Evolutionary conservation across 1,140 invertebrate species (phyloP), one percentile per base, ranked within the genome.

Genomic region (Hormaphis cornu): DNA sequence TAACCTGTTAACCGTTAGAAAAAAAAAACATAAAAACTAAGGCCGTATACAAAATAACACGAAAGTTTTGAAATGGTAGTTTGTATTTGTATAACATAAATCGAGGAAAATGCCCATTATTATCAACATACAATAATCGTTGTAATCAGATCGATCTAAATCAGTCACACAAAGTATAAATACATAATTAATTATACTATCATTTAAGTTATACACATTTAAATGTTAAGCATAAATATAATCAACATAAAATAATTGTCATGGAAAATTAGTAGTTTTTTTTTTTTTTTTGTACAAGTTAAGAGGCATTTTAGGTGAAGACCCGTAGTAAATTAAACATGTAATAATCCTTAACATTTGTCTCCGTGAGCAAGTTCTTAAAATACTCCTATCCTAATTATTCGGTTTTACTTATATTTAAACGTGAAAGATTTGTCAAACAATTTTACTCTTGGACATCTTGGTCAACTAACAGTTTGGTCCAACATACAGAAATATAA

Each of bases 141-240:
- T 66, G 61, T 66, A 66, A 48, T 66, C 61, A 66, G 61, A 66
- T 66, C 61, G 61, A 66, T 66, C 28, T 66, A 66, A 48, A 35
- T 66, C 61, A 66, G 61, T 66, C 61, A 66, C 44, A 66, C 50
- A 30, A 33, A 30, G 18, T 66, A 48, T 33, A 48, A n/a, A n/a
- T n/a, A n/a, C n/a, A n/a, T 66, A 66, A 42, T 35, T 58, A 66
- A 50, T 50, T 48, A 63, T 20, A 26, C n/a, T n/a, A n/a, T n/a
- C n/a, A n/a, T n/a, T n/a, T 44, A 28, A 12, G 24, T 61, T 42
- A 61, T 44, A 54, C 20, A 35, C 35, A 56, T n/a, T n/a, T n/a
- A n/a, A n/a, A n/a, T n/a, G n/a, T n/a, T n/a, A n/a, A n/a, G n/a
- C n/a, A n/a, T 56, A 56, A 7, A 37, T 16, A 54, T n/a, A 37